Percentiles rank a stretch among this genome's conserved stretches.
phyloP scores from a whole-genome alignment of 2,113 vertebrate genomes.

The Chaetodon trifascialis region DNA sequence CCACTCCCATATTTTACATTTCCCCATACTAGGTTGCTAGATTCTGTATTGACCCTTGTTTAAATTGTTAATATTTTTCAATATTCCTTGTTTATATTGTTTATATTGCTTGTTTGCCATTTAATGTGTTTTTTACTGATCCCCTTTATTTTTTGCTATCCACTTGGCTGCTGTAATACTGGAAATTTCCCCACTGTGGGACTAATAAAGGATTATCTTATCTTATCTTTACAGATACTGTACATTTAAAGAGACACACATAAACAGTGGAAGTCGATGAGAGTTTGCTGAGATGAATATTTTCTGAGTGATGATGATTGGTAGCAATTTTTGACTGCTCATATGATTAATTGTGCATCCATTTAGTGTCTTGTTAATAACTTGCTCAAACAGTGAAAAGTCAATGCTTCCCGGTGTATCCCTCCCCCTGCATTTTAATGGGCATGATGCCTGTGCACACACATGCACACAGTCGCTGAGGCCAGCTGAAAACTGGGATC shows the following conservation, averaged over 20 bases:
- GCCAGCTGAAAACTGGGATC: constrained; percentile 29
- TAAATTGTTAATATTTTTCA: too few relatives aligned
- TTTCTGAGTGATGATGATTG: constrained; percentile 9
- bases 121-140: too few relatives aligned
- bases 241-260: constrained; percentile 36
- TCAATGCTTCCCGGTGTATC: constrained; percentile 12
- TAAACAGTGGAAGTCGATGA: background rate
- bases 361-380: constrained; percentile 23
- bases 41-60: too few relatives aligned
- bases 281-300: background rate
- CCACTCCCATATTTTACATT: too few relatives aligned
- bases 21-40: too few relatives aligned
- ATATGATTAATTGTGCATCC: constrained; percentile 22
- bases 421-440: constrained; percentile 5
- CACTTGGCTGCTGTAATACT: too few relatives aligned
- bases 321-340: constrained; percentile 5
- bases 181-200: too few relatives aligned
- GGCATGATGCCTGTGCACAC: constrained; percentile 4
- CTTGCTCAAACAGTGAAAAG: constrained; percentile 25
- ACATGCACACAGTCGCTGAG: constrained; percentile 6
- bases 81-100: too few relatives aligned
- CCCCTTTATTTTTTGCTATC: too few relatives aligned
- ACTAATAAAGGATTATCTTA: too few relatives aligned
- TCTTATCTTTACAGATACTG: constrained; percentile 12
- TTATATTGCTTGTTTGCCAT: too few relatives aligned